Percentiles rank a stretch among this genome's conserved stretches.
These are phyloP conservation scores for Henricia sp. DNA, from an alignment of 53 echinoderm and acorn worm genomes.

Conservation along the genomic window DNA sequence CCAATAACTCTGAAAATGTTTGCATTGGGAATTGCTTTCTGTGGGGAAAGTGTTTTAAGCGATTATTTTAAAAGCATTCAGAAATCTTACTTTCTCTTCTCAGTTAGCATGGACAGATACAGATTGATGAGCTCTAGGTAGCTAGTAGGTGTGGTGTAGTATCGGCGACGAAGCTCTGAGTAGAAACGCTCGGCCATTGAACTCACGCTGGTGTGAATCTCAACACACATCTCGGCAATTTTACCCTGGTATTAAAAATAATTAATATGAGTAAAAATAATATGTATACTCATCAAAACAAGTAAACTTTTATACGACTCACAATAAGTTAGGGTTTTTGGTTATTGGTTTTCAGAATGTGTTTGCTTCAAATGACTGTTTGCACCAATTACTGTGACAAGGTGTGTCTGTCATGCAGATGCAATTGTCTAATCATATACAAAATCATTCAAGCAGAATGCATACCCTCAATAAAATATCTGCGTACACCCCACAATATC, in stretches of 20 bases:
- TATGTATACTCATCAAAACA: too few relatives aligned
- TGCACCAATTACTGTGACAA: too few relatives aligned
- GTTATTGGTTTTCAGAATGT: too few relatives aligned
- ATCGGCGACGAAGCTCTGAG: conserved; percentile 90
- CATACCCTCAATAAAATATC: too few relatives aligned
- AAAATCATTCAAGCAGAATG: too few relatives aligned
- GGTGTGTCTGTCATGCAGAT: too few relatives aligned
- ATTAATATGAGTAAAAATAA: neutral
- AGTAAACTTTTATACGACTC: too few relatives aligned
- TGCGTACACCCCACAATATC: too few relatives aligned
- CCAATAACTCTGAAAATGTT: neutral
- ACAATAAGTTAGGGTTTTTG: too few relatives aligned
- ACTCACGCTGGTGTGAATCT: conserved; percentile 98
- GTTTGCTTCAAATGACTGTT: too few relatives aligned
- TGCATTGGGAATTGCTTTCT: neutral
- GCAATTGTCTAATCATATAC: too few relatives aligned
- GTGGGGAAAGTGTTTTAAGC: neutral
- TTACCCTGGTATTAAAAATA: conserved; percentile 65
- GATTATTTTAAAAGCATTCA: too few relatives aligned
- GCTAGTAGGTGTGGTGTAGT: conserved; percentile 99
- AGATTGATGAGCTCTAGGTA: conserved; percentile 99
- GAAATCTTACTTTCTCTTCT: conserved; percentile 91
- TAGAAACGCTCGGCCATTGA: conserved; percentile 93
- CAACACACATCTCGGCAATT: conserved; percentile 98
- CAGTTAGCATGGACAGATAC: conserved; percentile 92